phyloP scores from a whole-genome alignment of 2,797 vertebrate species.

The Semaprochilodus insignis region DNA sequence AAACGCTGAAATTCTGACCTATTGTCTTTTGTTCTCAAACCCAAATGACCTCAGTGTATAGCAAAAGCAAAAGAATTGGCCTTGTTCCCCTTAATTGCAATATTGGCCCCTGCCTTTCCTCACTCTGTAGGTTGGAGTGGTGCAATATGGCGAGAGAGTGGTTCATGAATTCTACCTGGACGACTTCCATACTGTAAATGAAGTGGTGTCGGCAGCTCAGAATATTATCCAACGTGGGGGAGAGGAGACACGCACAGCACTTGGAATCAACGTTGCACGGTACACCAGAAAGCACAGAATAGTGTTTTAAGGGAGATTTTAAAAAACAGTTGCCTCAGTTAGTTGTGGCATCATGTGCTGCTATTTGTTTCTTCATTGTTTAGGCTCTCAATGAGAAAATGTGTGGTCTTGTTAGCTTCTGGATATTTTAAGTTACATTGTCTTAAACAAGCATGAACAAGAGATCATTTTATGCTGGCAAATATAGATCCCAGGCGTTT shows the following conservation, averaged over 20 bases:
- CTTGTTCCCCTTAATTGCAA: background rate
- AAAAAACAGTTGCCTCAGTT: background rate
- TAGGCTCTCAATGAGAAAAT: background rate
- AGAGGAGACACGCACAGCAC: slow-evolving; percentile 91
- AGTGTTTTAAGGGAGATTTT: background rate
- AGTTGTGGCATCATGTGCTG: background rate
- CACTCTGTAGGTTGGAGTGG: slow-evolving; percentile 84
- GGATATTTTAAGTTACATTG: background rate
- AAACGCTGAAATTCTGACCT: too few species aligned
- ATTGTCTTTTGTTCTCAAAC: too few species aligned
- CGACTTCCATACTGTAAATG: slow-evolving; percentile 88
- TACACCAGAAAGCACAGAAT: slow-evolving; percentile 34
- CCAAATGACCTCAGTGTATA: too few species aligned
- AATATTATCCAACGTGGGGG: slow-evolving; percentile 91
- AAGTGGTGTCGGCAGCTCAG: slow-evolving; percentile 88
- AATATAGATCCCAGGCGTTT: slow-evolving; percentile 87
- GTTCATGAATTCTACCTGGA: slow-evolving; percentile 91
- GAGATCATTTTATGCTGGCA: background rate
- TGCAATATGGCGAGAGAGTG: slow-evolving; percentile 91
- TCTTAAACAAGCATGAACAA: background rate
- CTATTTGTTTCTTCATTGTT: background rate
- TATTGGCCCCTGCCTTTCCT: background rate
- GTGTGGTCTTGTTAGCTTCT: background rate
- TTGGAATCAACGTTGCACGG: slow-evolving; percentile 76
- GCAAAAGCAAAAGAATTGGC: too few species aligned